phyloP scores from a whole-genome alignment of 2,888 invertebrate genomes.

The Alentia gelatinosa region DNA sequence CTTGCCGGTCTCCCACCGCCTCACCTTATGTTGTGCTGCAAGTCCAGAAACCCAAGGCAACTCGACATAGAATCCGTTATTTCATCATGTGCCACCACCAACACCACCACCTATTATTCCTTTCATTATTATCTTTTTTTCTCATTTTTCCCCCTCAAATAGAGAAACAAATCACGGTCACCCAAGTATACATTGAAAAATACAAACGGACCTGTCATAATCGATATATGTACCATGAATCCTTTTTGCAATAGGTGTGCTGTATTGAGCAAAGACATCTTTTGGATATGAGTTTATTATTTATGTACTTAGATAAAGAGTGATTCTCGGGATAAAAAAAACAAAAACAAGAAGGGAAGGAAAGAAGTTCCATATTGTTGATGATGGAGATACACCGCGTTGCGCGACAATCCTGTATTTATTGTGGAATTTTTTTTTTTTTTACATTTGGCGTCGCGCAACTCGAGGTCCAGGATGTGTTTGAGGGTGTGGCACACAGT shows the following conservation, averaged over 20 bases:
- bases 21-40: neutral
- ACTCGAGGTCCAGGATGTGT: neutral
- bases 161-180: neutral
- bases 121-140: no score
- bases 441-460: no score
- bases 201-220: neutral
- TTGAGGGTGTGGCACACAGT: neutral
- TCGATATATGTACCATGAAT: neutral
- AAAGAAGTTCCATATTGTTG: no score
- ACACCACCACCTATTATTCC: no score
- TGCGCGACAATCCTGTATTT: no score
- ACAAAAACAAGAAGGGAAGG: no score
- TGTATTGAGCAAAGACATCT: neutral
- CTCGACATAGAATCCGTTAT: neutral
- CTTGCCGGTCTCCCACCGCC: neutral
- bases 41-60: neutral
- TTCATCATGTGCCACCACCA: neutral
- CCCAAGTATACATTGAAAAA: neutral
- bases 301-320: conserved; percentile 33
- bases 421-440: no score
- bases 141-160: no score
- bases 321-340: no score
- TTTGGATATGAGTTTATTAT: conserved; percentile 1
- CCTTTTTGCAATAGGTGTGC: neutral
- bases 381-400: no score